Base-by-base conservation (phyloP, 2,888 invertebrate genomes). In the Neoscelio sp. region DNA sequence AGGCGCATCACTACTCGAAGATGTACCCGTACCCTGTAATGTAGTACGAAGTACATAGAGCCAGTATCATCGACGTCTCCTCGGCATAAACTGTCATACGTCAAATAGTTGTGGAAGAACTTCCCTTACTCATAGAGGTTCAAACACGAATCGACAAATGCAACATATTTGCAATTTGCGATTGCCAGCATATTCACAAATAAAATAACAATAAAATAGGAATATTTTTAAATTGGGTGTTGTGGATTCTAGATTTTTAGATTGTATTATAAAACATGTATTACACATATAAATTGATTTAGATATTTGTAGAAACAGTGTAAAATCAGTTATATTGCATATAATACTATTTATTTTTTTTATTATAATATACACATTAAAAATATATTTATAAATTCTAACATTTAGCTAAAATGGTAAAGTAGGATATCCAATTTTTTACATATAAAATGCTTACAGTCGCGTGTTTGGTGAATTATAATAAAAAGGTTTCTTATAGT, bases 11-110 rank as follows among this genome's bases (percentile, higher is more conserved):
- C 74, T 64, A 44, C 52, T 68, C 50, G 48, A 74, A 78, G 68
- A 78, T 78, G 74, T 48, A 65, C 38, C 67, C 42, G 38, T 48
- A 67, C 50, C 74, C 64, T 65, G 65, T 65, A 70, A 74, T 70
- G 65, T 54, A 46, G 54, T 50, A 56, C 50, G 42, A 65, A 74
- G 70, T 79, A 70, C 78, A 56, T 40, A 68, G 64, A 64, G 73
- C 64, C 71, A 74, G 33, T 65, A 48, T 68, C 67, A 56, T 68
- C 58, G 64, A 56, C 60, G 26, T 71, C 71, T 60, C 30, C 20
- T 46, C 56, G 52, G 23, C 35, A 12, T 38, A 56, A 56, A 38
- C 54, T 56, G 54, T 64, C 70, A 46, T 23, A 33, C 20, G 70
- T 70, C 74, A 70, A 44, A 50, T 56, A 38, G 42, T 56, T 64